Evolutionary conservation across 2,888 invertebrate genomes (phyloP), one percentile per base, ranked within the genome.

Genomic region (Meta bourneti): DNA sequence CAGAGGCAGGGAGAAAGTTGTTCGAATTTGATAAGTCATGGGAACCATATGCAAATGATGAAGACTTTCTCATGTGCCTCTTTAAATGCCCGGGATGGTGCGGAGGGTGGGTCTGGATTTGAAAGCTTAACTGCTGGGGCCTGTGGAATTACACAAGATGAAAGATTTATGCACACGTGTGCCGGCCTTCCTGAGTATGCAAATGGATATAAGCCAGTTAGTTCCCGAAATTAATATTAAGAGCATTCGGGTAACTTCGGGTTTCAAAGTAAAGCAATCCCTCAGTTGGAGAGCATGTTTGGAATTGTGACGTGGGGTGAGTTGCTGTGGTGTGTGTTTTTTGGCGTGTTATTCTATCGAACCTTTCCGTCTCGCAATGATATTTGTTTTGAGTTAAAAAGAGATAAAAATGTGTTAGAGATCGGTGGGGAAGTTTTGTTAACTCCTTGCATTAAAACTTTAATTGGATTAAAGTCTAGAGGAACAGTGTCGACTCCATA

Each of bases 11-110:
- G 91, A 91, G 91, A 91, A 91, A 91, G 91, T 91, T 91, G 91
- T 91, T 91, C 85, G 78, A 51, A 87, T 91, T 88, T 87, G 87
- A 91, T 91, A 91, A 91, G 91, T 88, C 91, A 91, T 88, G 91
- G 81, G 87, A 88, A 87, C 78, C 91, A 91, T 91, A 88, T 91
- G 91, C 91, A 88, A 91, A 91, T 91, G 91, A 91, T 91, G 86
- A 91, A 87, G 91, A 91, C 91, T 91, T 91, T 91, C 91, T 91
- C 91, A 91, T 82, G 78, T 81, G 75, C 82, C 70, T 71, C 74
- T 72, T 13, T 51, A 19, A 74, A 83, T 49, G 19, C 51, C 16
- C 72, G 9, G 72, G 51, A 72, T 19, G 71, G 71, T 16, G 16
- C 7, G 7, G 52, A 80, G 80, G 70, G 16, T n/a, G 80, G 48